Evolutionary conservation across 1,140 invertebrate species (phyloP).

Genomic region (Drosophila willistoni): DNA sequence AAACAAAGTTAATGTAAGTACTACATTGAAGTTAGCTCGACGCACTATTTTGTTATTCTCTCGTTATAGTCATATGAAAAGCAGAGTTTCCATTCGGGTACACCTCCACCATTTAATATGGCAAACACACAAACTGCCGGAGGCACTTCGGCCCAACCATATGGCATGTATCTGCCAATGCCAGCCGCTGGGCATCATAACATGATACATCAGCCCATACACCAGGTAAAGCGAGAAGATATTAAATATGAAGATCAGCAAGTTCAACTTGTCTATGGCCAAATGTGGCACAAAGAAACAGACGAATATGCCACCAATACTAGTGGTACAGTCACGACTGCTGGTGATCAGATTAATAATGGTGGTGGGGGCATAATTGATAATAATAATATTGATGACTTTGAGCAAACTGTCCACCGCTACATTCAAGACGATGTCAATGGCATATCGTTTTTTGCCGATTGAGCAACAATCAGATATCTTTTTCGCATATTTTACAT

Average conservation of each 20-base stretch:
- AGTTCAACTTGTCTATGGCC: constrained; percentile 27
- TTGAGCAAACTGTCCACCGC: constrained; percentile 25
- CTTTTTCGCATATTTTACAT: constrained; percentile 13
- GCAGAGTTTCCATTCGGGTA: constrained; percentile 92
- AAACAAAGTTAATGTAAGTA: constrained; percentile 89
- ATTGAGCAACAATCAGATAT: constrained; percentile 22
- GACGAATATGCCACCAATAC: constrained; percentile 8
- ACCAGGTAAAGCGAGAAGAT: constrained; percentile 85
- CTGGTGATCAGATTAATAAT: constrained; percentile 1
- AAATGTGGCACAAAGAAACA: constrained; percentile 35
- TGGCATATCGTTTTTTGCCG: constrained; percentile 57
- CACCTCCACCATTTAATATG: constrained; percentile 91
- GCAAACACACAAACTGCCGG: constrained; percentile 89
- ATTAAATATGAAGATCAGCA: constrained; percentile 12
- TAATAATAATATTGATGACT: constrained; percentile 19
- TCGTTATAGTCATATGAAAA: constrained; percentile 90
- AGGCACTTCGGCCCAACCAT: constrained; percentile 87
- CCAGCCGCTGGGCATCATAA: constrained; percentile 87
- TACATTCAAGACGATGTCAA: constrained; percentile 42
- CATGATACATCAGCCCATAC: constrained; percentile 90
- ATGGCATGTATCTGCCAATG: constrained; percentile 90
- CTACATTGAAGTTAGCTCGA: neutral
- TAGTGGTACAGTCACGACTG: neutral
- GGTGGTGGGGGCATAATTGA: neutral
- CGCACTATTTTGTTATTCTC: neutral